phyloP scores from a whole-genome alignment of 1,140 invertebrate genomes.

The Neelides sp. region DNA sequence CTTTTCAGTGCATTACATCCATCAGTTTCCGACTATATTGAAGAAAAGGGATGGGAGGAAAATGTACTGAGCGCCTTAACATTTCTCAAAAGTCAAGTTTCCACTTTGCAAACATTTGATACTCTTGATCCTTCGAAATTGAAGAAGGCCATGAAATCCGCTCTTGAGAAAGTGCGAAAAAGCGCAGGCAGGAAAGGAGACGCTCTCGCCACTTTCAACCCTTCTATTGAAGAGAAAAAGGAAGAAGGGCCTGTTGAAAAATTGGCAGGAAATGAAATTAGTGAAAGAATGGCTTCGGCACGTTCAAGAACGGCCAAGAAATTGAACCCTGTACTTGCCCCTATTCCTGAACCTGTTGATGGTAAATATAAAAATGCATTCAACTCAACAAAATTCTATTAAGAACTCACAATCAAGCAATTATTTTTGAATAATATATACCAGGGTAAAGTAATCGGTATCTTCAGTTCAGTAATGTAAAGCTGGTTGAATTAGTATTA shows the following conservation, averaged over 20 bases:
- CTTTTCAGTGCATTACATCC: conserved; percentile 35
- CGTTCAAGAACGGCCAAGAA: conserved; percentile 15
- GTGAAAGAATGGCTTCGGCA: conserved; percentile 30
- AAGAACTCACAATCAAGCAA: no score
- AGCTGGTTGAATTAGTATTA: no score
- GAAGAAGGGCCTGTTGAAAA: conserved; percentile 12
- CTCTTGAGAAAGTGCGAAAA: conserved; percentile 27
- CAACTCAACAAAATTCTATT: not conserved
- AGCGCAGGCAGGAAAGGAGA: conserved; percentile 3
- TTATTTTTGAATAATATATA: no score
- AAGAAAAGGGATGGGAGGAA: conserved; percentile 35
- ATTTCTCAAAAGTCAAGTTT: conserved; percentile 25
- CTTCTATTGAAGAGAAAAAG: not conserved
- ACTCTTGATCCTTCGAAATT: conserved; percentile 20
- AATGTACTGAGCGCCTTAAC: conserved; percentile 18
- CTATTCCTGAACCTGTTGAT: conserved; percentile 27
- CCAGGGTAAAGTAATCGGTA: no score
- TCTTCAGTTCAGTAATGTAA: no score
- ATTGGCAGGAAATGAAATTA: conserved; percentile 29
- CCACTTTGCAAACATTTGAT: conserved; percentile 9
- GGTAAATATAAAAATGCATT: not conserved
- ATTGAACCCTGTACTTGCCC: conserved; percentile 19
- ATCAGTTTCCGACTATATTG: conserved; percentile 33
- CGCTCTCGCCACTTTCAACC: not conserved
- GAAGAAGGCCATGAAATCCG: conserved; percentile 23